Evolutionary conservation across 2,797 vertebrate genomes (phyloP).

Genomic region (Poecilia velifera): DNA sequence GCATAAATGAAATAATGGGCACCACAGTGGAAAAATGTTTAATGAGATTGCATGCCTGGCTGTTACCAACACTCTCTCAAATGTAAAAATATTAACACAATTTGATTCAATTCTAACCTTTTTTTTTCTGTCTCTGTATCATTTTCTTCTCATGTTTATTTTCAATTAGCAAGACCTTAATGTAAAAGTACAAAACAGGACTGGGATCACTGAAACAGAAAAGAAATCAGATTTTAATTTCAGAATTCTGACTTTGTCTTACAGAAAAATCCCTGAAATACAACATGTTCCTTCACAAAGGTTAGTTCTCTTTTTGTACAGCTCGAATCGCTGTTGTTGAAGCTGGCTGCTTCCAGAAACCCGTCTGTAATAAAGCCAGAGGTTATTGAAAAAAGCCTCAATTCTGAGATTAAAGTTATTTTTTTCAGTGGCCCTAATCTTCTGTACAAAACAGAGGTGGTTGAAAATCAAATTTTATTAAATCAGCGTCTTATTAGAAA

Average conservation of each 20-base stretch:
- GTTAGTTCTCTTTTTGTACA: neutral
- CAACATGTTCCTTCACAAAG: neutral
- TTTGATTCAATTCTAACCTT: neutral
- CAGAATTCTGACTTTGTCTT: neutral
- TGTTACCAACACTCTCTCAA: neutral
- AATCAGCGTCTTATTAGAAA: neutral
- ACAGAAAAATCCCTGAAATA: neutral
- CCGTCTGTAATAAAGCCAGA: neutral
- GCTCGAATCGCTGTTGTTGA: neutral
- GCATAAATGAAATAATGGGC: neutral
- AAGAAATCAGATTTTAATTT: neutral
- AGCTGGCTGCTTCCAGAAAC: neutral
- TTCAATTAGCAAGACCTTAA: neutral
- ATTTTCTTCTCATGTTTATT: neutral
- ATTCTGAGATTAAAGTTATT: neutral
- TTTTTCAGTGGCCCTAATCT: neutral
- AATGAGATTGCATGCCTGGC: neutral
- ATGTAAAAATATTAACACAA: neutral
- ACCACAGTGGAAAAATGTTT: neutral
- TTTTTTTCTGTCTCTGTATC: neutral
- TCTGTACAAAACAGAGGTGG: neutral
- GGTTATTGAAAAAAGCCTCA: neutral
- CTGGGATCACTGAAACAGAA: neutral
- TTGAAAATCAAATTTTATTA: neutral
- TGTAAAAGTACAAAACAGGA: neutral